Conservation (phyloP, 2,888 invertebrate genomes). For the Diogma glabrata region DNA sequence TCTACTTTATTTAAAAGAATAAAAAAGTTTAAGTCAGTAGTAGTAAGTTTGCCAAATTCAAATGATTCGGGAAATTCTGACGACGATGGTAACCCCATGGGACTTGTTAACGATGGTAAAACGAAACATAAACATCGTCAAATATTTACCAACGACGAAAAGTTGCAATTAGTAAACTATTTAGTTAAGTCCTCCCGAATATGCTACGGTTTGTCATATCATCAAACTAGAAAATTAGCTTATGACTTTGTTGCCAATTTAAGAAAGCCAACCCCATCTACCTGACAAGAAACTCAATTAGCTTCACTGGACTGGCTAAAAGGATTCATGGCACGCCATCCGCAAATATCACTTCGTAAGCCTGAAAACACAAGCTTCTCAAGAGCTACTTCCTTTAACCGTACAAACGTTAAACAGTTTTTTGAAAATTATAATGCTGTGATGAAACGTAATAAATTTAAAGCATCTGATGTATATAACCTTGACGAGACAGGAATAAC, state of each 20-base stretch:
- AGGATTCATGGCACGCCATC: slow-evolving; percentile 18
- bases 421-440: slow-evolving; percentile 18
- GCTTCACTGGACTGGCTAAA: background rate
- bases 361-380: slow-evolving; percentile 19
- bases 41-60: too few relatives aligned
- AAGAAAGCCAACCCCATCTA: background rate
- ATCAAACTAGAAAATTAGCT: too few relatives aligned
- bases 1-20: too few relatives aligned
- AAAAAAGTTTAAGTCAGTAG: too few relatives aligned
- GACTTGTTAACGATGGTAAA: too few relatives aligned
- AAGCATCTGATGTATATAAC: slow-evolving; percentile 17
- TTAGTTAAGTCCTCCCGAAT: too few relatives aligned
- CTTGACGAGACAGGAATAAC: slow-evolving; percentile 19
- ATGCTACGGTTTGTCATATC: too few relatives aligned
- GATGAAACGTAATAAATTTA: slow-evolving; percentile 14
- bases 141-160: too few relatives aligned
- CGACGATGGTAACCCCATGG: too few relatives aligned
- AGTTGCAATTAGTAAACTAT: too few relatives aligned
- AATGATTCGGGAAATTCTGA: too few relatives aligned
- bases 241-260: background rate
- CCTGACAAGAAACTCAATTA: background rate
- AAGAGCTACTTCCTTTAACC: slow-evolving; percentile 19
- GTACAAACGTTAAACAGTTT: slow-evolving; percentile 17
- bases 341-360: slow-evolving; percentile 16
- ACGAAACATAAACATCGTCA: too few relatives aligned